Conservation (phyloP, 2,888 invertebrate genomes). For the Meteorus colon region DNA sequence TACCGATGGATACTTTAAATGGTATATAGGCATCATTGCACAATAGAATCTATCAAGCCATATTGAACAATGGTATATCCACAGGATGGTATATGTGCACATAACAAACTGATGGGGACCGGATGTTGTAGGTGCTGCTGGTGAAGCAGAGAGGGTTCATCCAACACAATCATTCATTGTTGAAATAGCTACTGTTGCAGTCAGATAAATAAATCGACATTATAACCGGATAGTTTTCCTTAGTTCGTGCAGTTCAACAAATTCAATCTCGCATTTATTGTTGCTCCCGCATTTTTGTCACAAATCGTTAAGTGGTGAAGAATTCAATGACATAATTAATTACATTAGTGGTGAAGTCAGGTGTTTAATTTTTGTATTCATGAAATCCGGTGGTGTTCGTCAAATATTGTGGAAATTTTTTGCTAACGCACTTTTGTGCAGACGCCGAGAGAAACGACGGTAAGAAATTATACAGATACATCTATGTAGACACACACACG, state of each 20-base stretch:
- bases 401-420: constrained; percentile 62
- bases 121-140: constrained; percentile 61
- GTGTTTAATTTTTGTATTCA: constrained; percentile 52
- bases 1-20: constrained; percentile 56
- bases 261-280: background rate
- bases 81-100: constrained; percentile 44
- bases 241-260: background rate
- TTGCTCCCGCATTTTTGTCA: too few species aligned
- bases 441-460: constrained; percentile 62
- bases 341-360: background rate
- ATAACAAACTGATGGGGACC: constrained; percentile 53
- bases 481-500: background rate
- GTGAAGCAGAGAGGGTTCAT: constrained; percentile 55
- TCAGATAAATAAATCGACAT: constrained; percentile 52
- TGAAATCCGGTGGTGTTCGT: constrained; percentile 63
- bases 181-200: constrained; percentile 64
- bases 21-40: constrained; percentile 61
- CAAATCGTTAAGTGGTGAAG: background rate
- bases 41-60: constrained; percentile 66
- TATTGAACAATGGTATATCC: constrained; percentile 67
- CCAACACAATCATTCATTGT: constrained; percentile 65
- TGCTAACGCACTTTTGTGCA: constrained; percentile 61
- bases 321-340: constrained; percentile 7
- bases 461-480: background rate
- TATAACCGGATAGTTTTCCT: background rate